These are phyloP conservation scores for Pterocles burchelli DNA, from an alignment of 2,113 vertebrate genomes.

Conservation along the genomic window DNA sequence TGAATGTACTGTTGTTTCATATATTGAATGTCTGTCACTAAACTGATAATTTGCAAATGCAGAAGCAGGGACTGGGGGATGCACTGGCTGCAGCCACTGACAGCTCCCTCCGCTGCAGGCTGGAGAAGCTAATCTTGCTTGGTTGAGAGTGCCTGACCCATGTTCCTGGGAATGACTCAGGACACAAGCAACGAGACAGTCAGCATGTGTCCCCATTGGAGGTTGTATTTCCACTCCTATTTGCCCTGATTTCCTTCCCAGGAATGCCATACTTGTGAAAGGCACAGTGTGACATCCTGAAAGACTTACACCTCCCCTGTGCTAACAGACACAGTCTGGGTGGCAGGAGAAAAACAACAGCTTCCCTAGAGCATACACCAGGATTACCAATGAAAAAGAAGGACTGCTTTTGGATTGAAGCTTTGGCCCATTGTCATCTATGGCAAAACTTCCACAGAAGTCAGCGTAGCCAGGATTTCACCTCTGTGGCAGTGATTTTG, in stretches of 20 bases:
- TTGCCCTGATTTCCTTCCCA: background rate
- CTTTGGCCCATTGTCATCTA: background rate
- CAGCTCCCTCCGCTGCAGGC: background rate
- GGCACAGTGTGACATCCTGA: background rate
- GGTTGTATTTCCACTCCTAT: background rate
- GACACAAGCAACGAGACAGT: background rate
- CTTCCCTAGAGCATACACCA: background rate
- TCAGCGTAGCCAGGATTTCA: background rate
- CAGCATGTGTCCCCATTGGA: background rate
- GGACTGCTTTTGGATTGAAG: background rate
- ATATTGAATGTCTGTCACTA: conserved; percentile 20
- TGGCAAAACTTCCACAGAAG: conserved; percentile 10
- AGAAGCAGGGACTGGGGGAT: background rate
- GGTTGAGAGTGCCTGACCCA: background rate
- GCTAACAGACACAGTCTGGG: background rate
- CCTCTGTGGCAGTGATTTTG: background rate
- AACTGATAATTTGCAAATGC: background rate
- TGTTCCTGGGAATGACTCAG: background rate
- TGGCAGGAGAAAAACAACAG: background rate
- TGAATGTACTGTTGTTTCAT: conserved; percentile 8
- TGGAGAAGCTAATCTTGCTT: background rate
- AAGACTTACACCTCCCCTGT: background rate
- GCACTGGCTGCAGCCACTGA: background rate
- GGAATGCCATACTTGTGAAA: background rate
- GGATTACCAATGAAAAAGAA: background rate